Evolutionary conservation across 2,888 invertebrate species (phyloP).

Genomic region (Ophion slaviceki): DNA sequence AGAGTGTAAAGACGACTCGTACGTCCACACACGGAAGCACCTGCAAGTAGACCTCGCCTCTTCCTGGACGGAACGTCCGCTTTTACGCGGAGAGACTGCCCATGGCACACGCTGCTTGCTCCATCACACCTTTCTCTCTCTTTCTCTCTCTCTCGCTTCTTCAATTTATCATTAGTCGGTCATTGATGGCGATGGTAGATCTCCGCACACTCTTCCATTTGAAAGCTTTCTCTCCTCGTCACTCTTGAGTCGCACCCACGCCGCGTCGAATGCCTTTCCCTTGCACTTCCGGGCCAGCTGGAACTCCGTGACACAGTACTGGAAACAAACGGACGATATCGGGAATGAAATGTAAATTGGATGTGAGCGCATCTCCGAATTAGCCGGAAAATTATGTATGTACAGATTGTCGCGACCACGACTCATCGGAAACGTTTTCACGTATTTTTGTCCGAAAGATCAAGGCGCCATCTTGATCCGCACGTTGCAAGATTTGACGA

Average conservation of each 20-base stretch:
- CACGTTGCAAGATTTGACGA: not conserved
- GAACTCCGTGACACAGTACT: conserved; percentile 4
- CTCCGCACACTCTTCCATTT: not conserved
- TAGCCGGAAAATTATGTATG: not conserved
- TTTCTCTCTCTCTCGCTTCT: not conserved
- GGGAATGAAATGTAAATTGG: not conserved
- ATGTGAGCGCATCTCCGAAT: not conserved
- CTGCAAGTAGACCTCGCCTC: conserved; percentile 5
- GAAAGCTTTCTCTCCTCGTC: not conserved
- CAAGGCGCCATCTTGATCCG: too few species aligned
- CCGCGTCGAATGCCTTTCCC: not conserved
- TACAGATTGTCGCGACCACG: not conserved
- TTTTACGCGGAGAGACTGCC: not conserved
- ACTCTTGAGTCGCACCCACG: not conserved
- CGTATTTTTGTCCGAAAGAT: too few species aligned
- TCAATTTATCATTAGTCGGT: not conserved
- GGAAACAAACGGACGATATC: conserved; percentile 41
- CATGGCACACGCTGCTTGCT: not conserved
- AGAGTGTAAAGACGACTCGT: not conserved
- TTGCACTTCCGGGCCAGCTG: not conserved
- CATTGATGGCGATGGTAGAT: not conserved
- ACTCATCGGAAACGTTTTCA: too few species aligned
- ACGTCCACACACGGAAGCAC: conserved; percentile 16
- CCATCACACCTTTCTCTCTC: not conserved
- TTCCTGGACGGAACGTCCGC: not conserved